phyloP scores from a whole-genome alignment of 2,113 vertebrate species.

The Corynorhinus townsendii region DNA sequence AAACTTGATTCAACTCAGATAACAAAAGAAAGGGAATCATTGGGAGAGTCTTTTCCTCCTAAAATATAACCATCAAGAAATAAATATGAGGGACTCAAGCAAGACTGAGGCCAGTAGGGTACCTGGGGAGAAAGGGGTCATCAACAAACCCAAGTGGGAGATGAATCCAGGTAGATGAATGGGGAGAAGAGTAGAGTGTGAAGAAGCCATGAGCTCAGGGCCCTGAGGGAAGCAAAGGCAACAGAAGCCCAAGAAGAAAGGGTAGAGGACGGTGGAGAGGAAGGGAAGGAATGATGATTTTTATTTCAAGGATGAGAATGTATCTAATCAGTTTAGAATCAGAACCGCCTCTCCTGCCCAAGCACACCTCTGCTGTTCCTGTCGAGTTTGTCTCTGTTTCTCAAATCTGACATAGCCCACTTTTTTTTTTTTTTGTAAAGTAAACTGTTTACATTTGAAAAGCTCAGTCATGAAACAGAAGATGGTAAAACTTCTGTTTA shows the following conservation, averaged over 20 bases:
- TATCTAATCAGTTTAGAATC: slow-evolving; percentile 17
- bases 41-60: neutral
- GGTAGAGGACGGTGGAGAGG: neutral
- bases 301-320: neutral
- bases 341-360: neutral
- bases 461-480: slow-evolving; percentile 47
- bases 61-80: slow-evolving; percentile 6
- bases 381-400: slow-evolving; percentile 49
- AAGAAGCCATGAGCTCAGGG: neutral
- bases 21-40: neutral
- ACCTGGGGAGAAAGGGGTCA: neutral
- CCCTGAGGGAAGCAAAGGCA: neutral
- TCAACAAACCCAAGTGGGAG: neutral
- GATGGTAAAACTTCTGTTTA: slow-evolving; percentile 60
- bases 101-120: neutral
- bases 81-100: neutral
- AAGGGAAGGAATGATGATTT: neutral
- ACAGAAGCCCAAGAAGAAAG: neutral
- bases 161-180: neutral
- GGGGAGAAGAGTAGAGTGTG: neutral
- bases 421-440: slow-evolving; percentile 6
- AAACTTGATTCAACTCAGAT: slow-evolving; percentile 2
- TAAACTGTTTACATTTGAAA: slow-evolving; percentile 62
- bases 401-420: slow-evolving; percentile 15
- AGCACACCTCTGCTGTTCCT: neutral